Conservation (phyloP, 2,797 vertebrate species). For the Nyctalus aviator region DNA sequence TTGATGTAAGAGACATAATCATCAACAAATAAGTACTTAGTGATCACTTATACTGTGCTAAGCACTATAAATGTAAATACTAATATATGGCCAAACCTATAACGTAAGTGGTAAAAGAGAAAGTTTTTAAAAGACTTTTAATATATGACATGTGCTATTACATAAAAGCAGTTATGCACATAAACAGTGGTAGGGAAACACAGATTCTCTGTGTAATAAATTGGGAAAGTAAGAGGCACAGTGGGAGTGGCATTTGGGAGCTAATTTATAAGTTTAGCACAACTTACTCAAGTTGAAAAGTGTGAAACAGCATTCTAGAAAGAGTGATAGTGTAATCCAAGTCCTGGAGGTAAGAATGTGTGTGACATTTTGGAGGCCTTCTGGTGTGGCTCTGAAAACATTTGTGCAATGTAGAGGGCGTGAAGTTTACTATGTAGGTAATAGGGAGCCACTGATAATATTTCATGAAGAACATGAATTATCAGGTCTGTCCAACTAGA, state of each 20-base stretch:
- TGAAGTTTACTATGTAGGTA: background rate
- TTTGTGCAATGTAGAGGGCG: background rate
- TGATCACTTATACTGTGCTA: background rate
- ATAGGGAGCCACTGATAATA: background rate
- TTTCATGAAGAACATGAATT: background rate
- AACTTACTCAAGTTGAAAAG: conserved; percentile 51
- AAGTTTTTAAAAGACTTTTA: background rate
- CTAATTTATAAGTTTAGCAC: conserved; percentile 1
- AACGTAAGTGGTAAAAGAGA: background rate
- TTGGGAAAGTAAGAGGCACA: background rate
- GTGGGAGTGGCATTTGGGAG: background rate
- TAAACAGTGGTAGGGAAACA: background rate
- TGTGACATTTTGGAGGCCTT: conserved; percentile 19
- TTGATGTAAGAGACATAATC: background rate
- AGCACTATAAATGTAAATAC: background rate
- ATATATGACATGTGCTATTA: background rate
- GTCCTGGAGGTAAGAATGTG: background rate
- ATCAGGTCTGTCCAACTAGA: background rate
- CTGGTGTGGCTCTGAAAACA: conserved; percentile 25
- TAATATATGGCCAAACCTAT: background rate
- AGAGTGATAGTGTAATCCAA: background rate
- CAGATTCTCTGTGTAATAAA: background rate
- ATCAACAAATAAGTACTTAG: background rate
- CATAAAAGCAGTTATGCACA: background rate
- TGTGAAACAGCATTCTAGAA: background rate